A percentile compares a stretch with the other conserved stretches of the same genome.
Conservation (phyloP, 2,113 vertebrate species). For the Eurypyga helias region DNA sequence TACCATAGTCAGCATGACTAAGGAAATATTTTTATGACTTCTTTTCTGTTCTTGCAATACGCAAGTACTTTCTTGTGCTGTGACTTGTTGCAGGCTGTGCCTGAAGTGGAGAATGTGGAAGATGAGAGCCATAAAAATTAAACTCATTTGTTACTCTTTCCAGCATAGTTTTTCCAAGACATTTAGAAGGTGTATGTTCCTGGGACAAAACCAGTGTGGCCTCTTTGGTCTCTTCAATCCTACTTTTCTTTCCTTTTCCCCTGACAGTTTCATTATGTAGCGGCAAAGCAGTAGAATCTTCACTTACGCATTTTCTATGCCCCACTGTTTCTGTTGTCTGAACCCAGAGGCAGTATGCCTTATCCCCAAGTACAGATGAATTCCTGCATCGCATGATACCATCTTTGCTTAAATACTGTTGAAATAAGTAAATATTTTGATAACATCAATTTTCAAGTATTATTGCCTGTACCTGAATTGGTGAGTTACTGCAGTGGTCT, state of each 20-base stretch:
- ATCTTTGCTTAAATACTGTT: background rate
- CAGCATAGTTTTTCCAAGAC: background rate
- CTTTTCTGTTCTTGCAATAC: slow-evolving; percentile 25
- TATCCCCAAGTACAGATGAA: background rate
- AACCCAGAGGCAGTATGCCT: background rate
- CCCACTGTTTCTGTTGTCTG: background rate
- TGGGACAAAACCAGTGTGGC: background rate
- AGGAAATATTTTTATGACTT: slow-evolving; percentile 38
- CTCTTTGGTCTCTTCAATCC: background rate
- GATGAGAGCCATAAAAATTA: background rate
- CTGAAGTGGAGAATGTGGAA: background rate
- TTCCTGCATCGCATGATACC: background rate
- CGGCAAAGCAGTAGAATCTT: background rate
- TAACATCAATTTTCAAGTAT: background rate
- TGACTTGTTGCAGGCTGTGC: background rate
- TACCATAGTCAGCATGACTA: slow-evolving; percentile 19
- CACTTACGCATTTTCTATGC: background rate
- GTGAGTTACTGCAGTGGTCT: background rate
- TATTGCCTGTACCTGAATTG: background rate
- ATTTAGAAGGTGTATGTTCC: background rate
- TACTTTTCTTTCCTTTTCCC: background rate
- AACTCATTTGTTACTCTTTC: background rate
- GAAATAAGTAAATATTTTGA: background rate
- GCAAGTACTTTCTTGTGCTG: background rate
- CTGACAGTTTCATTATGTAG: background rate